Conservation (phyloP, 2,888 invertebrate species). For the Trissolcus japonicus region DNA sequence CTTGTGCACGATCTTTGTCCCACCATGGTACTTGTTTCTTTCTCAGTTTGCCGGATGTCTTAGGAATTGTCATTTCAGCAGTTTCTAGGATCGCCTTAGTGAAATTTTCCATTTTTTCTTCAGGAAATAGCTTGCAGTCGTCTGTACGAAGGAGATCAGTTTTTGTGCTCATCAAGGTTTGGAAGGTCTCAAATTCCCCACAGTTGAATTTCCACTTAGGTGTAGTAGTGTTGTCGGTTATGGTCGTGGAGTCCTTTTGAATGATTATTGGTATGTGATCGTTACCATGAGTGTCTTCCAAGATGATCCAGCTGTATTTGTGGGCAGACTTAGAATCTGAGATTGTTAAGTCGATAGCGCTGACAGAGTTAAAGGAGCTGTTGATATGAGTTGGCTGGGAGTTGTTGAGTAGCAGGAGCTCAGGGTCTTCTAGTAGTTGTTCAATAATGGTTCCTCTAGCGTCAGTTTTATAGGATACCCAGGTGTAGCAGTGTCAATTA, state of each 20-base stretch:
- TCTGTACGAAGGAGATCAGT: constrained; percentile 2
- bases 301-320: constrained; percentile 23
- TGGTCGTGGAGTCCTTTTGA: not conserved
- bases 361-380: constrained; percentile 33
- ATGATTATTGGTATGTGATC: constrained; percentile 53
- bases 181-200: constrained; percentile 22
- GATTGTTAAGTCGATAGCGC: constrained; percentile 50
- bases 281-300: constrained; percentile 24
- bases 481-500: not conserved
- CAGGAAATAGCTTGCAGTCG: not conserved
- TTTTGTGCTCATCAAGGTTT: constrained; percentile 1
- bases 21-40: constrained; percentile 27
- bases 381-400: constrained; percentile 51
- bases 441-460: not conserved
- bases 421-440: not conserved
- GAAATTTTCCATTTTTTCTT: constrained; percentile 3
- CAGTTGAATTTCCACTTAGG: constrained; percentile 43
- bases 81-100: not conserved
- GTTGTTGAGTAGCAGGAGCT: constrained; percentile 40
- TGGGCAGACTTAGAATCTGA: constrained; percentile 19
- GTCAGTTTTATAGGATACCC: not conserved
- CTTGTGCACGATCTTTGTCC: constrained; percentile 12
- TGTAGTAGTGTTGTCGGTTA: not conserved
- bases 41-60: constrained; percentile 6
- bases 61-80: constrained; percentile 15